Evolutionary conservation across 1,140 invertebrate species (phyloP), one percentile per base, ranked within the genome.

Genomic region (Tetragnatha versicolor): DNA sequence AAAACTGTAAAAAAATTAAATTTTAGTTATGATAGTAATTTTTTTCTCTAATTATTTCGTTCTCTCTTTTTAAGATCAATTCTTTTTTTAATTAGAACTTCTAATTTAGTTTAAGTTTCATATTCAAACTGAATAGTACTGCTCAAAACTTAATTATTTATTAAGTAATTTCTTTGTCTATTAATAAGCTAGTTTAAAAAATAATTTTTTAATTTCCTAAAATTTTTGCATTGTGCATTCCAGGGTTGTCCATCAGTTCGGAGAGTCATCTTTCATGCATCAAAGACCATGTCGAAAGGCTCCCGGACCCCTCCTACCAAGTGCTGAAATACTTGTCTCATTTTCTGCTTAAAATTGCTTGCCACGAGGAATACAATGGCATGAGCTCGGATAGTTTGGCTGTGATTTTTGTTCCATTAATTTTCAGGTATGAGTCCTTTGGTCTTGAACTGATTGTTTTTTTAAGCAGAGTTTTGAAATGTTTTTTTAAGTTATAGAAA

Each of bases 391-490:
- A 84, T 79, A 83, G 84, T 22, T 76, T 88, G 31, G 85, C 84
- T 35, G 86, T 87, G 66, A 84, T 87, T 20, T 88, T 88, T 84
- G 85, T 85, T 70, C 86, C 87, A 25, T 85, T 87, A 81, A 60
- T 88, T 10, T 88, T 88, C 80, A 86, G 84, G 86, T 87, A 82
- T 81, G 80, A n/a, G n/a, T n/a, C n/a, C n/a, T n/a, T n/a, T n/a
- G n/a, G n/a, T n/a, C n/a, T n/a, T n/a, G n/a, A n/a, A n/a, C n/a
- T n/a, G n/a, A n/a, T n/a, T n/a, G n/a, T n/a, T n/a, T n/a, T n/a
- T n/a, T n/a, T n/a, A n/a, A n/a, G n/a, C n/a, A n/a, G n/a, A n/a
- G n/a, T n/a, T n/a, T n/a, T n/a, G n/a, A n/a, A n/a, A n/a, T n/a
- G n/a, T n/a, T n/a, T n/a, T n/a, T n/a, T n/a, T n/a, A n/a, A n/a